phyloP scores from a whole-genome alignment of 2,797 vertebrate genomes.

The Hoplostethus atlanticus region DNA sequence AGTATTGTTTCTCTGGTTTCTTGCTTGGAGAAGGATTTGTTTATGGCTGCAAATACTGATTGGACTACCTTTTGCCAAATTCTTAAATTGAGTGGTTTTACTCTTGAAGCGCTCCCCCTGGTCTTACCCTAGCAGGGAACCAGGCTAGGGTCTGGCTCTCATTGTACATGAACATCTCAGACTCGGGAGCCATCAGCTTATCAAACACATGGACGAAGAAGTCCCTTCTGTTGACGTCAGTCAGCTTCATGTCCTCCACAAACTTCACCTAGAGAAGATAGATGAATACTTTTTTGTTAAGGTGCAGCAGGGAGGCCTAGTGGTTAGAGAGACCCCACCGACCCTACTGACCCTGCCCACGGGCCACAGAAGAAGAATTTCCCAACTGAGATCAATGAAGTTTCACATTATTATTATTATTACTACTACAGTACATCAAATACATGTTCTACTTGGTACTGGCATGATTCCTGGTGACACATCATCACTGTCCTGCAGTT shows the following conservation, averaged over 20 bases:
- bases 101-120: background rate
- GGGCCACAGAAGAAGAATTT: too few species aligned
- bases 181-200: slow-evolving; percentile 87
- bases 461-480: too few species aligned
- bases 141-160: slow-evolving; percentile 90
- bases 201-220: slow-evolving; percentile 92
- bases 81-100: background rate
- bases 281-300: background rate
- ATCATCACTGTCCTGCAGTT: too few species aligned
- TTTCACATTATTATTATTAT: too few species aligned
- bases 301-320: too few species aligned
- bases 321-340: background rate
- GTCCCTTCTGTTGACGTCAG: slow-evolving; percentile 90
- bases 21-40: background rate
- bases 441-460: too few species aligned
- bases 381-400: too few species aligned
- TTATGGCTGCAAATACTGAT: background rate
- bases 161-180: slow-evolving; percentile 91
- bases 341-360: too few species aligned
- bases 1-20: background rate
- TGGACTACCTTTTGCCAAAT: background rate
- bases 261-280: slow-evolving; percentile 75
- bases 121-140: slow-evolving; percentile 92
- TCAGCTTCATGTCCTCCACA: slow-evolving; percentile 67
- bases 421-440: too few species aligned